phyloP scores from a whole-genome alignment of 1,140 invertebrate genomes.

The Bradysia coprophila region DNA sequence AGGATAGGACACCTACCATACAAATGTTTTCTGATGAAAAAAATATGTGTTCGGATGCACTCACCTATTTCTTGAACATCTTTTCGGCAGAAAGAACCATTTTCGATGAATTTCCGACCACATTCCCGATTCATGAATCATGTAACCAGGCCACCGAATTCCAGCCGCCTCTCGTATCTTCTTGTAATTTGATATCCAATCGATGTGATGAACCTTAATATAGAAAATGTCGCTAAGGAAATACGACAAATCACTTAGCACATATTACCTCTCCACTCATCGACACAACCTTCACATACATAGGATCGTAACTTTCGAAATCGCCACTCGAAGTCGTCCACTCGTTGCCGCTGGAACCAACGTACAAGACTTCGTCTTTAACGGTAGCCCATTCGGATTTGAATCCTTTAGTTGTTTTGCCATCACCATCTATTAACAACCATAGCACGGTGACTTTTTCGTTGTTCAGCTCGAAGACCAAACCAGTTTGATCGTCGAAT shows the following conservation, averaged over 20 bases:
- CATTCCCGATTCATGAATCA: constrained; percentile 86
- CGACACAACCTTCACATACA: constrained; percentile 81
- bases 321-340: constrained; percentile 84
- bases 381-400: constrained; percentile 97
- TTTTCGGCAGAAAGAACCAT: constrained; percentile 90
- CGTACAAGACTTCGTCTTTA: constrained; percentile 71
- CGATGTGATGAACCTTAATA: constrained; percentile 43
- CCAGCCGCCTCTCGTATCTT: constrained; percentile 29
- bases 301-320: constrained; percentile 77
- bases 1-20: too few relatives aligned
- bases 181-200: constrained; percentile 52
- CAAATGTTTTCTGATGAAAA: too few relatives aligned
- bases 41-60: too few relatives aligned
- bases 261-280: constrained; percentile 60
- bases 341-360: constrained; percentile 95
- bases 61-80: constrained; percentile 58
- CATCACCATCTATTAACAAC: constrained; percentile 84
- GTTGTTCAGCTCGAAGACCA: constrained; percentile 67
- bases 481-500: constrained; percentile 93
- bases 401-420: constrained; percentile 48
- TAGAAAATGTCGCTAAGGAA: constrained; percentile 1
- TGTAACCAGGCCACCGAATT: constrained; percentile 61
- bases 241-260: too few relatives aligned
- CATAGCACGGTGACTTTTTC: constrained; percentile 76
- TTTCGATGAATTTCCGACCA: constrained; percentile 71